Evolutionary conservation across 1,140 invertebrate species (phyloP).

Genomic region (Procambarus virginalis): DNA sequence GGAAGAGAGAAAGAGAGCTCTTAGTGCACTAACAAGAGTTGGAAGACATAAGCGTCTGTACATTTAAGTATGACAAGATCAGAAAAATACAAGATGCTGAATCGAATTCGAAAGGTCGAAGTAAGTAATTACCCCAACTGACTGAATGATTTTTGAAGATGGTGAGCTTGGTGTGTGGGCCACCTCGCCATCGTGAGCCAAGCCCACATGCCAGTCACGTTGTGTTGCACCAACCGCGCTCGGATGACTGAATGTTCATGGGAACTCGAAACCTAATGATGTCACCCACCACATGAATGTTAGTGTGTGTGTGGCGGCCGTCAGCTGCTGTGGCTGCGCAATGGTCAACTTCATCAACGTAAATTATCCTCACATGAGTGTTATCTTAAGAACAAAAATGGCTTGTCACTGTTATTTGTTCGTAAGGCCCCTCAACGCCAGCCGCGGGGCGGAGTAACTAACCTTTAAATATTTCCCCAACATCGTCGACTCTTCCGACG

Average conservation of each 20-base stretch:
- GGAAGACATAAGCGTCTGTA: too few relatives aligned
- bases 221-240: background rate
- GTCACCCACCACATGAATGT: background rate
- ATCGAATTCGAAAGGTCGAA: too few relatives aligned
- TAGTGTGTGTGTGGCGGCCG: background rate
- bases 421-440: background rate
- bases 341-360: background rate
- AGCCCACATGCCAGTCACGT: background rate
- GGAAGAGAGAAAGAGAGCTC: too few relatives aligned
- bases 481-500: too few relatives aligned
- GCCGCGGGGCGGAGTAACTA: background rate
- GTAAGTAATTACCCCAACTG: too few relatives aligned
- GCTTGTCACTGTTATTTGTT: background rate
- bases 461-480: background rate
- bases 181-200: background rate
- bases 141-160: too few relatives aligned
- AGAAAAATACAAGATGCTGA: too few relatives aligned
- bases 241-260: background rate
- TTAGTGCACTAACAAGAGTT: too few relatives aligned
- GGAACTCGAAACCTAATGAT: background rate
- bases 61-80: too few relatives aligned
- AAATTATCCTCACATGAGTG: background rate
- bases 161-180: too few relatives aligned
- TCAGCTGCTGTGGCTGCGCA: background rate
- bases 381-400: background rate